Base-by-base conservation (phyloP, 2,888 invertebrate genomes). In the Dicranocentrus wangi region DNA sequence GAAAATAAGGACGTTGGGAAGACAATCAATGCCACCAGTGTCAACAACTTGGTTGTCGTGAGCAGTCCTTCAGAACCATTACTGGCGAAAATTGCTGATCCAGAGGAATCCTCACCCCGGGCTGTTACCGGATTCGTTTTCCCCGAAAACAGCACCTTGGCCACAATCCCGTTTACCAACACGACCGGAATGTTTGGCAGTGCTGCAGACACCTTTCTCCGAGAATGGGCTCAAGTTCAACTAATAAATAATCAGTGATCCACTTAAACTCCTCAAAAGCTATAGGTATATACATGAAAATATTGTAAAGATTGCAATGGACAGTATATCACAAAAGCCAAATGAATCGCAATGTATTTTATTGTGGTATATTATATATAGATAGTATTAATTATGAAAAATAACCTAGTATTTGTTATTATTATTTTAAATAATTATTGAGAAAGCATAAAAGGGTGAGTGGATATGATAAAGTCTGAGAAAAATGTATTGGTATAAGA, bases 171-270 rank as follows among this genome's bases (percentile, higher is more conserved):
- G 23, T 72, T 79, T 39, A 27, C 63, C 19, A 72, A 71, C 32
- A 25, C 66, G 1, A 72, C 72, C 23, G 68, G 51, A 42, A 23
- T 25, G 7, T 42, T 19, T 28, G 78, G 51, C 19, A 27, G 10
- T 17, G 42, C 42, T 32, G 17, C 77, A 27, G 76, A 83, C 32
- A 80, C 79, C 23, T 84, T 82, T 47, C 58, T 84, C 23, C 27
- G 75, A 19, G 84, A 84, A 60, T 84, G 84, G 84, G 81, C 84
- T 58, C 81, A 82, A 68, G 82, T 84, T 23, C 84, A 84, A 60
- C 72, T 84, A 28, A 84, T 21, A 51, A 81, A 81, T 66, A 70
- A 82, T 63, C 70, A 82, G 19, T 75, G 42, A 43, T 42, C 1
- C 27, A n/a, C 17, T 8, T 5, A 3, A 19, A 58, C 15, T 8